phyloP scores from a whole-genome alignment of 92 coral and sea anemone genomes.

The Galaxea fascicularis region DNA sequence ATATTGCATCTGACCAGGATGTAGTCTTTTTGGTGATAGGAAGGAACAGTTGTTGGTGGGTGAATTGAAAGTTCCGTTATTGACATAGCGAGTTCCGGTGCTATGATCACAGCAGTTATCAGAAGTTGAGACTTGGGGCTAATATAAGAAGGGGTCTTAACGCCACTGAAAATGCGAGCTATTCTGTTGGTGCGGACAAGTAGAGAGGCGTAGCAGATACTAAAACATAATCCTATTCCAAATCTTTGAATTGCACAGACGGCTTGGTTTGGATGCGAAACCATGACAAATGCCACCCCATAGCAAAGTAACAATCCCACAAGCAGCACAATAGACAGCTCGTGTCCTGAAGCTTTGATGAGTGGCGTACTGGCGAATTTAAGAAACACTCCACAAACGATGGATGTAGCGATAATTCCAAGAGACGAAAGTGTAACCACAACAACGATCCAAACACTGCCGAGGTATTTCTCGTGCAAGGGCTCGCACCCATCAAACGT shows the following conservation, averaged over 20 bases:
- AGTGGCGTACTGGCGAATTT: constrained; percentile 72
- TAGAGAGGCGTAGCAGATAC: constrained; percentile 76
- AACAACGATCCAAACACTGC: constrained; percentile 54
- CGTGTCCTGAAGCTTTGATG: constrained; percentile 86
- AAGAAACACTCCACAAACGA: constrained; percentile 64
- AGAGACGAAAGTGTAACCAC: constrained; percentile 49
- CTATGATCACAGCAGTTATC: constrained; percentile 62
- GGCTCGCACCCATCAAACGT: constrained; percentile 65
- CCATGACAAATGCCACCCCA: constrained; percentile 60
- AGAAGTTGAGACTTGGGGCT: constrained; percentile 83
- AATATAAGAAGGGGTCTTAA: constrained; percentile 73
- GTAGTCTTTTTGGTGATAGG: constrained; percentile 36
- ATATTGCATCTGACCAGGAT: constrained; percentile 61
- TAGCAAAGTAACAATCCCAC: constrained; percentile 73
- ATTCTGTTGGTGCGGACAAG: constrained; percentile 84
- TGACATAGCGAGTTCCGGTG: constrained; percentile 71
- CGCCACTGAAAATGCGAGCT: constrained; percentile 80
- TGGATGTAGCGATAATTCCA: constrained; percentile 66
- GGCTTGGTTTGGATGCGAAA: constrained; percentile 50
- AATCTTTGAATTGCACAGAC: constrained; percentile 72
- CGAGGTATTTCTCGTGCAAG: constrained; percentile 53
- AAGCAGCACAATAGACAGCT: constrained; percentile 69
- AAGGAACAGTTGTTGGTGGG: constrained; percentile 53
- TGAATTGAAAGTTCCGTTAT: constrained; percentile 50
- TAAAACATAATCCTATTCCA: constrained; percentile 71